Percentiles rank a stretch among this genome's conserved stretches.
Conservation (phyloP, 2,113 vertebrate species). For the Mus spicilegus region DNA sequence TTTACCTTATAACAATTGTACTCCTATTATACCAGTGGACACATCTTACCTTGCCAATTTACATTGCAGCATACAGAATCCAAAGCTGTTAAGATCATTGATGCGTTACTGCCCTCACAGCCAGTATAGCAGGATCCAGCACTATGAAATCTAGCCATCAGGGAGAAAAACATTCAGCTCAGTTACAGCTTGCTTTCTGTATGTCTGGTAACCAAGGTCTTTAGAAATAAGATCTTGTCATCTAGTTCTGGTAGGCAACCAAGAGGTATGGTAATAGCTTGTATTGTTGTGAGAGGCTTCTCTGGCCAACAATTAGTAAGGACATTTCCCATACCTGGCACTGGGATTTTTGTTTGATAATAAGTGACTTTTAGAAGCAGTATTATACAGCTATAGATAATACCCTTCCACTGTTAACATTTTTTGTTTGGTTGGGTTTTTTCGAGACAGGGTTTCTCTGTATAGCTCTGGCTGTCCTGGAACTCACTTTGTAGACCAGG, state of each 20-base stretch:
- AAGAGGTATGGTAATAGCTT: background rate
- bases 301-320: background rate
- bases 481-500: too few species aligned
- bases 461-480: too few species aligned
- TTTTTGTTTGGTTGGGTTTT: too few species aligned
- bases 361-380: background rate
- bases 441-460: too few species aligned
- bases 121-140: background rate
- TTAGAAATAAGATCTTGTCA: background rate
- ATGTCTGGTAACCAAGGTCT: background rate
- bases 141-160: background rate
- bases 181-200: background rate
- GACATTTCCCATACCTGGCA: background rate
- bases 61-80: background rate
- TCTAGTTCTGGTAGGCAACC: background rate
- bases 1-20: background rate
- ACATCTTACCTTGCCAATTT: background rate
- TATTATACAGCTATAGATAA: background rate
- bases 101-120: background rate
- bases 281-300: background rate
- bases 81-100: background rate
- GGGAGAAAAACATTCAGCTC: background rate
- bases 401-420: background rate
- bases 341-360: background rate
- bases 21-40: background rate